Base-by-base conservation (phyloP, 2,888 invertebrate genomes). In the Bombylius major region DNA sequence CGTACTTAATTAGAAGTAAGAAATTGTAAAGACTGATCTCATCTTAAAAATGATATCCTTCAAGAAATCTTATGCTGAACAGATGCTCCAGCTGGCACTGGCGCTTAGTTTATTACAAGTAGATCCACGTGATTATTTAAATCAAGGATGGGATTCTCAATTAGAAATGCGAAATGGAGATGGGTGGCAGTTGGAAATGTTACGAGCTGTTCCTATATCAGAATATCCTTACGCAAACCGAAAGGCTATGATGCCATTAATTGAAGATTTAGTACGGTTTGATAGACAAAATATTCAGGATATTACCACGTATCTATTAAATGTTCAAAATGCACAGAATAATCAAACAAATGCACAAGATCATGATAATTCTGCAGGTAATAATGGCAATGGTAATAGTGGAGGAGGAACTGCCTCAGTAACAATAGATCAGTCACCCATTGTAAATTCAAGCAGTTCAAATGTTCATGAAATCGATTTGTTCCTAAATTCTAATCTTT, bases 31-130 rank as follows among this genome's bases (percentile, higher is more conserved):
- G 39, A 42, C 39, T 42, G 39, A 42, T 11, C 12, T 42, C 39
- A 42, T 50, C 32, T 13, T 5, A 34, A 46, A 34, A 11, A 90
- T 90, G 89, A 79, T 89, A 75, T 84, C 86, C 65, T 75, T 88
- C 65, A 90, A 90, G 76, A 90, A 90, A 72, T 76, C 87, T 50
- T 87, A 87, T 66, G 82, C 87, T 53, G 87, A 89, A 70, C 89
- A 90, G 77, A 77, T 91, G 66, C 74, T 92, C 61, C 84, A 90
- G 71, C 76, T 91, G 64, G 86, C 92, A 63, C 72, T 94, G 70
- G 79, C 92, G 63, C 76, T 92, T 65, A 86, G 91, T 71, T 78
- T 93, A 62, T 72, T 93, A 55, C 81, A 89, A 64, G 84, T 86
- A 13, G 84, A 89, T 69, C 86, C 87, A 1, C 83, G 85, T 62